phyloP scores from a whole-genome alignment of 1,140 invertebrate species.

The Triops cancriformis region DNA sequence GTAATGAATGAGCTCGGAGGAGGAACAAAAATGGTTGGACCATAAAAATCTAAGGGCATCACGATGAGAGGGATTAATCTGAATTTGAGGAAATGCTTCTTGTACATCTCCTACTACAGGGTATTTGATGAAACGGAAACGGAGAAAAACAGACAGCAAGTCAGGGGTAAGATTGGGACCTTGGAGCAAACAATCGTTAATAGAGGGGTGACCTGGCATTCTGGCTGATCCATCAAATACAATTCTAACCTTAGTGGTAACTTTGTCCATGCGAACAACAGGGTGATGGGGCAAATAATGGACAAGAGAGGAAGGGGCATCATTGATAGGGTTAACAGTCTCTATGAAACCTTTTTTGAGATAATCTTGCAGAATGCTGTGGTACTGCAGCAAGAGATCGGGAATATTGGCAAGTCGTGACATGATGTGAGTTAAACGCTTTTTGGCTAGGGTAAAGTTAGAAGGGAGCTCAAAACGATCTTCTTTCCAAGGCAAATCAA shows the following conservation, averaged over 20 bases:
- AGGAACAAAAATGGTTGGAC: background rate
- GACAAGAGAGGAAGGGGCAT: background rate
- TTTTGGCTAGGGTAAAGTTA: conserved; percentile 18
- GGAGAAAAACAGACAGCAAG: background rate
- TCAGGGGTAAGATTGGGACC: conserved; percentile 26
- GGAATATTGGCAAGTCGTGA: background rate
- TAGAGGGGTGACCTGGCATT: conserved; percentile 17
- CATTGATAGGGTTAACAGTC: conserved; percentile 23
- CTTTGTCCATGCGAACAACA: conserved; percentile 26
- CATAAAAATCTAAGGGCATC: background rate
- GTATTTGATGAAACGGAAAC: background rate
- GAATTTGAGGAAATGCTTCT: conserved; percentile 10
- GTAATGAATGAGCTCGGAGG: conserved; percentile 14
- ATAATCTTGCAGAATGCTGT: conserved; percentile 29
- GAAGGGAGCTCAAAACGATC: background rate
- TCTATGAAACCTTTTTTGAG: conserved; percentile 26
- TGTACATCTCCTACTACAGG: background rate
- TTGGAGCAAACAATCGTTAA: conserved; percentile 32
- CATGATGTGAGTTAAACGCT: conserved; percentile 21
- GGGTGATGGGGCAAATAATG: conserved; percentile 31
- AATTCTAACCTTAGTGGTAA: conserved; percentile 27
- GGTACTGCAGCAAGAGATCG: conserved; percentile 9
- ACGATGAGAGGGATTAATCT: background rate
- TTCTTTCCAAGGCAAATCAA: conserved; percentile 25
- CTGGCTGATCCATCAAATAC: conserved; percentile 31